Percentiles rank a stretch among this genome's conserved stretches.
phyloP scores from a whole-genome alignment of 2,113 vertebrate species.

The Brienomyrus longianalis region DNA sequence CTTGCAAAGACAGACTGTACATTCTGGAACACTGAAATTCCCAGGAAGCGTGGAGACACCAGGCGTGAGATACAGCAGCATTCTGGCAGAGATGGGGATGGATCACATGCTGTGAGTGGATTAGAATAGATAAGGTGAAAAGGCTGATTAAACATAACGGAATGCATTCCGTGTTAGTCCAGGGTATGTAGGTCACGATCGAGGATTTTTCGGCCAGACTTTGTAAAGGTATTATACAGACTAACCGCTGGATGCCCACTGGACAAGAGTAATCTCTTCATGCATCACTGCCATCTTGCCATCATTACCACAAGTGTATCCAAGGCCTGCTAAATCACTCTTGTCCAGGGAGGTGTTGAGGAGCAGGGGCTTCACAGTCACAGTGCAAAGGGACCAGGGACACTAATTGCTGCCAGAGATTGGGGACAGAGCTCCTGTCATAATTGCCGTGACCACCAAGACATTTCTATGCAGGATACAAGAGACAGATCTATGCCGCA shows the following conservation, averaged over 20 bases:
- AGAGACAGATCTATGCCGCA: neutral
- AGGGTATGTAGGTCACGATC: neutral
- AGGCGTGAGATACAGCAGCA: neutral
- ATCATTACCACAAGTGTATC: neutral
- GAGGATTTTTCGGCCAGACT: neutral
- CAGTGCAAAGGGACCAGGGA: neutral
- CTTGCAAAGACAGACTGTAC: neutral
- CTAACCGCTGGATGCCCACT: neutral
- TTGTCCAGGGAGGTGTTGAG: neutral
- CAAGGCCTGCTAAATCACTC: neutral
- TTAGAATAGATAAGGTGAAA: neutral
- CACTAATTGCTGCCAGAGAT: slow-evolving; percentile 17
- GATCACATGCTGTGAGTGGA: neutral
- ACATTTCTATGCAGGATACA: neutral
- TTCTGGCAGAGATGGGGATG: neutral
- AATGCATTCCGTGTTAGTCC: neutral
- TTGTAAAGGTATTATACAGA: neutral
- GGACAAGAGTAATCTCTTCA: neutral
- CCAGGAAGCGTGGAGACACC: neutral
- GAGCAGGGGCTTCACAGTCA: neutral
- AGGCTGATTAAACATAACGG: neutral
- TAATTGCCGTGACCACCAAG: neutral
- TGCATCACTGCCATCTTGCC: neutral
- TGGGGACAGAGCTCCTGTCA: neutral
- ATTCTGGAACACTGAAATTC: neutral